Evolutionary conservation across 2,113 vertebrate species (phyloP), one percentile per base, ranked within the genome.

Genomic region (Tylochromis polylepis): DNA sequence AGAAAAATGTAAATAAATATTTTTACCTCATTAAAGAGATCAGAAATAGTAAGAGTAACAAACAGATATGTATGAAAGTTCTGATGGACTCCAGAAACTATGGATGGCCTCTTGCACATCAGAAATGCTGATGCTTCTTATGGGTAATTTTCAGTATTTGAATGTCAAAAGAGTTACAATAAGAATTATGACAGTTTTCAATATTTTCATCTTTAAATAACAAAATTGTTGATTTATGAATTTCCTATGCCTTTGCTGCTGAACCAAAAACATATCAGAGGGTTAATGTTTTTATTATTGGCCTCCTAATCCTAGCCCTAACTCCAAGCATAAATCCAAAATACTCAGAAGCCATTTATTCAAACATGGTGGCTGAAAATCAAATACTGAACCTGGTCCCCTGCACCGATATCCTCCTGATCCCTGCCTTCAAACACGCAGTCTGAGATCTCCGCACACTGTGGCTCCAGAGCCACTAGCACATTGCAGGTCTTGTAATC

Each of bases 401-500:
- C 96, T 2, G 96, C 96, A 2, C 96, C 96, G 43, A 96, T 96
- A 87, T 97, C 93, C 55, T 97, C 96, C 46, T 94, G 92, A 4
- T 94, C 88, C 79, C 93, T 49, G 43, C 95, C 96, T 83, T 95
- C 93, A 49, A 96, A 96, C 84, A 96, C 95, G 78, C 96, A 96
- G 88, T 96, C 93, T 5, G 95, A 87, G 22, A 96, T 97, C 83
- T 96, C 96, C 9, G 0, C 34, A 38, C 91, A 94, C 88, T 97
- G 96, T 3, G 95, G 96, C 89, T 97, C 95, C 87, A 97, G 90
- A 2, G 96, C 94, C 77, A 97, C 59, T 58, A 96, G 89, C 70
- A 97, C 94, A 20, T 96, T 97, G 67, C 96, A 97, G 36, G 96
- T 97, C 93, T 97, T 97, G 41, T 96, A 96, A 91, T 97, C 96